These are phyloP conservation scores for Rhinella marina DNA, from an alignment of 2,797 vertebrate genomes.

Conservation along the genomic window DNA sequence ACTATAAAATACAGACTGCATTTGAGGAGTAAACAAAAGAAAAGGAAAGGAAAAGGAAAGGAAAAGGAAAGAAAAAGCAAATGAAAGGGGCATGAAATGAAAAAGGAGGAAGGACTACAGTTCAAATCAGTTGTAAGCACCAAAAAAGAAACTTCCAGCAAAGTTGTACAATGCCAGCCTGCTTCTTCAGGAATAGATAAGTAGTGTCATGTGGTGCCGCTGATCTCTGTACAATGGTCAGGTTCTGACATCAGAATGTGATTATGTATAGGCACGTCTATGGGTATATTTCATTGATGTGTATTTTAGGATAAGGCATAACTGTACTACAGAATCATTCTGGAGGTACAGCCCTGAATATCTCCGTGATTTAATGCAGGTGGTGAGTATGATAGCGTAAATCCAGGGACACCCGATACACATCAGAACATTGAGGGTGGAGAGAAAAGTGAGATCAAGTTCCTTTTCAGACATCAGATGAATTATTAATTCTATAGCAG, in stretches of 20 bases:
- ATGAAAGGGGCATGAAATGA: too few relatives aligned
- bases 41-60: too few relatives aligned
- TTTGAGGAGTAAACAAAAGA: too few relatives aligned
- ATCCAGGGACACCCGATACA: slow-evolving; percentile 82
- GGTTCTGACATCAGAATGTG: not conserved
- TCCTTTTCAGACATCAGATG: slow-evolving; percentile 82
- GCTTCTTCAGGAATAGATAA: not conserved
- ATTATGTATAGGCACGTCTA: not conserved
- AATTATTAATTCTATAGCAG: slow-evolving; percentile 90
- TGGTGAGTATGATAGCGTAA: slow-evolving; percentile 69
- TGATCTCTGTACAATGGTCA: not conserved
- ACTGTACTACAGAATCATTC: not conserved
- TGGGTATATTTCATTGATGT: not conserved
- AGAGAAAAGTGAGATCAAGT: slow-evolving; percentile 81
- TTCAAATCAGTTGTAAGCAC: not conserved
- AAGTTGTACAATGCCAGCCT: too few relatives aligned
- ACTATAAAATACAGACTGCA: too few relatives aligned
- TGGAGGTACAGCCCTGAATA: not conserved
- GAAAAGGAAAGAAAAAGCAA: too few relatives aligned
- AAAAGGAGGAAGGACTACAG: too few relatives aligned
- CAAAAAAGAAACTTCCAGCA: not conserved
- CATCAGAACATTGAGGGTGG: slow-evolving; percentile 89
- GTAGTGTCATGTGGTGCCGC: not conserved
- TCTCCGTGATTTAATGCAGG: slow-evolving; percentile 28
- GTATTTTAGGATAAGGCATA: not conserved